Base-by-base conservation (phyloP, 2,888 invertebrate genomes). In the Leptogaster cylindrica region DNA sequence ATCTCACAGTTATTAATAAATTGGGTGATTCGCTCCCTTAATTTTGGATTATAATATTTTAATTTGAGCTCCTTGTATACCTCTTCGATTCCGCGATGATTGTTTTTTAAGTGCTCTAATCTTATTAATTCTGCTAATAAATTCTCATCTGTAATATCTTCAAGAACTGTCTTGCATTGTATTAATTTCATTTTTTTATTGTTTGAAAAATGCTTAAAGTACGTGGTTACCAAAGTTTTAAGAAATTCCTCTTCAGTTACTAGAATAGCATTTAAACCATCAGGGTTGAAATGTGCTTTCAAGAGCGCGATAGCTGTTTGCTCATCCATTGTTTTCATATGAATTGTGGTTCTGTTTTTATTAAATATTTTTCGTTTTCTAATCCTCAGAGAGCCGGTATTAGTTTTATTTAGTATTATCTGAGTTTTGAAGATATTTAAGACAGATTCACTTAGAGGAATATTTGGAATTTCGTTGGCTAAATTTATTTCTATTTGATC, bases 351-450 rank as follows among this genome's bases (percentile, higher is more conserved):
- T 16, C 39, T 36, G 2, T 10, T 10, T 41, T 25, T 58, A 23
- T 41, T 16, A 25, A 58, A 58, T 6, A 41, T 41, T 39, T 39
- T 27, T n/a, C n/a, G n/a, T n/a, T n/a, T 41, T 25, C 8, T 36
- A 3, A 36, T 8, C 14, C 36, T 36, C 3, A 36, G 10, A 5
- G 36, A 36, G 10, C 36, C 36, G 10, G 36, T 7, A 5, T 4
- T 51, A 1, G 51, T 14, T 28, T 27, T 51, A 2, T 25, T 5
- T 10, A 51, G n/a, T 10, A 28, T 14, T 0, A 58, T 25, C 16
- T 58, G 25, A 3, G 10, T 20, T 58, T 58, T 23, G 8, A 58
- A 41, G 8, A 41, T 12, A n/a, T 58, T 58, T 10, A 39, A 12
- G 7, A 23, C 8, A 2, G 39, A 55, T 33, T 55, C 12, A 10